phyloP scores from a whole-genome alignment of 1,140 invertebrate species.

The Neodiprion pinetum region DNA sequence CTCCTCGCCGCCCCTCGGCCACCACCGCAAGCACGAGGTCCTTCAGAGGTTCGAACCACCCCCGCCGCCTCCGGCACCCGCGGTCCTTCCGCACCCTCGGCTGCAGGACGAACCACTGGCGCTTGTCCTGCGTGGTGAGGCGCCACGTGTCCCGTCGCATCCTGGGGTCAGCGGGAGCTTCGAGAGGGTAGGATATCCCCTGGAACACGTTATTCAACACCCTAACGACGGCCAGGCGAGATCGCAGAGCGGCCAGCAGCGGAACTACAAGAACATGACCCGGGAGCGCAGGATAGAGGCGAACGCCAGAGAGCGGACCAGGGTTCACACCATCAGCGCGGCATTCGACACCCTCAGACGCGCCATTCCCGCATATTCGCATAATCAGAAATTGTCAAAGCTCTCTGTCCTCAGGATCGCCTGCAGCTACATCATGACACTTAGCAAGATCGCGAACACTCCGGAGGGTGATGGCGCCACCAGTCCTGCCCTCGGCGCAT shows the following conservation, averaged over 20 bases:
- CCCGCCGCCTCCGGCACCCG: slow-evolving; percentile 24
- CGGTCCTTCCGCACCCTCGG: slow-evolving; percentile 34
- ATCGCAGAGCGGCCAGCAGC: slow-evolving; percentile 63
- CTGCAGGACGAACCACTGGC: slow-evolving; percentile 60
- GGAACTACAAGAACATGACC: slow-evolving; percentile 96
- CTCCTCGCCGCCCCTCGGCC: slow-evolving; percentile 28
- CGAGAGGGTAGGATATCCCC: slow-evolving; percentile 50
- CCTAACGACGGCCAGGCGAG: slow-evolving; percentile 27
- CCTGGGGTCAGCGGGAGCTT: slow-evolving; percentile 56
- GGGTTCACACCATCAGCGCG: slow-evolving; percentile 94
- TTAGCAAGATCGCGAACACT: slow-evolving; percentile 64
- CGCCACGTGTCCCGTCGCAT: slow-evolving; percentile 64
- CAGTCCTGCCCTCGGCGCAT: slow-evolving; percentile 70
- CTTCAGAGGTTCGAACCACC: slow-evolving; percentile 30
- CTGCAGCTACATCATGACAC: slow-evolving; percentile 87
- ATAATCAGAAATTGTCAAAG: slow-evolving; percentile 92
- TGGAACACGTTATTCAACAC: slow-evolving; percentile 47
- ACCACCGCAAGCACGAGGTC: slow-evolving; percentile 24
- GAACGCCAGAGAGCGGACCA: slow-evolving; percentile 88
- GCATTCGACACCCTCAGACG: slow-evolving; percentile 88
- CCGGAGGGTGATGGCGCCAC: slow-evolving; percentile 48
- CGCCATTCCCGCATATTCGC: slow-evolving; percentile 88
- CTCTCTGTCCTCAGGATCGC: slow-evolving; percentile 90
- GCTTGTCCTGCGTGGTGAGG: slow-evolving; percentile 56
- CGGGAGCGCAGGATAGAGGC: slow-evolving; percentile 90